A percentile compares a stretch with the other conserved stretches of the same genome.
These are phyloP conservation scores for Adelphocoris suturalis DNA, from an alignment of 2,888 invertebrate genomes.

Conservation along the genomic window DNA sequence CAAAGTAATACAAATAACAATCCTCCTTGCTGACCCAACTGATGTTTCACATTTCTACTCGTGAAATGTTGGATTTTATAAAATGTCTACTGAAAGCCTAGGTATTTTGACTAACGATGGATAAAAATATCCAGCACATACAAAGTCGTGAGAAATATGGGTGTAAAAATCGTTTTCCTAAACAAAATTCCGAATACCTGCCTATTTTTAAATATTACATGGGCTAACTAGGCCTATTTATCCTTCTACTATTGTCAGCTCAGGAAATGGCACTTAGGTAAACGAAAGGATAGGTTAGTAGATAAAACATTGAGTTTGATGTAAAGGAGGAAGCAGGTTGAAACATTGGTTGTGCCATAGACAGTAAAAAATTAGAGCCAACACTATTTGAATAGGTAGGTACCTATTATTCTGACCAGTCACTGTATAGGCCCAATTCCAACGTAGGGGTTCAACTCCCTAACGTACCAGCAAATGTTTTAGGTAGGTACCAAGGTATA, in stretches of 20 bases:
- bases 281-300: not conserved
- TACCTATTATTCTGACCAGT: not conserved
- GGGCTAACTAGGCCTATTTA: not conserved
- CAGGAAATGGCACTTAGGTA: slow-evolving; percentile 56
- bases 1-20: too few relatives aligned
- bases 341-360: not conserved
- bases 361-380: not conserved
- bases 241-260: slow-evolving; percentile 47
- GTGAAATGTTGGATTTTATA: not conserved
- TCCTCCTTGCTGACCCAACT: too few relatives aligned
- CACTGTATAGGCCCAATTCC: not conserved
- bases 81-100: not conserved
- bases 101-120: not conserved
- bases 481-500: too few relatives aligned
- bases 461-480: not conserved
- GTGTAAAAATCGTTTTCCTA: not conserved
- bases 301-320: not conserved
- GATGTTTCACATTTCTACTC: not conserved
- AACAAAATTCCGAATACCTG: not conserved
- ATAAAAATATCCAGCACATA: not conserved
- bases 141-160: not conserved
- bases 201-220: not conserved
- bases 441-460: not conserved
- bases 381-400: not conserved
- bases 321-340: not conserved